Percentiles rank a stretch among this genome's conserved stretches.
Evolutionary conservation across 2,113 vertebrate genomes (phyloP).

Genomic region (Hystrix brachyura): DNA sequence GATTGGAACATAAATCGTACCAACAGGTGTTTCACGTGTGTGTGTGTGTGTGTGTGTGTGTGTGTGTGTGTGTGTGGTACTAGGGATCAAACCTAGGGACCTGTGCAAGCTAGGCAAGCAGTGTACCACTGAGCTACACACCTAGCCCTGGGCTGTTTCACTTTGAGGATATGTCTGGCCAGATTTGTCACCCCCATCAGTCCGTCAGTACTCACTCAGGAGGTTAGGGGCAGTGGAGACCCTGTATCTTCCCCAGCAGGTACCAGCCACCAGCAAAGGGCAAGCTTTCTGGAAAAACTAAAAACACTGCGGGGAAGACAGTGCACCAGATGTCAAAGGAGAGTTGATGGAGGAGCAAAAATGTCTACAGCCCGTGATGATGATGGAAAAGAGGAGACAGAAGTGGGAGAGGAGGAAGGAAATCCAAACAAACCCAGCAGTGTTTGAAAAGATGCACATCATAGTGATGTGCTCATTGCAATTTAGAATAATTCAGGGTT

Average conservation of each 20-base stretch:
- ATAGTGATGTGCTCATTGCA: fast-evolving
- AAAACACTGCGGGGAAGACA: not conserved
- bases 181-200: not conserved
- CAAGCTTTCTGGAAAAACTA: not conserved
- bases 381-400: not conserved
- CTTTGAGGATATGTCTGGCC: not conserved
- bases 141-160: not conserved
- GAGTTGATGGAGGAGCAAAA: not conserved
- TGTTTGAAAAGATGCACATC: not conserved
- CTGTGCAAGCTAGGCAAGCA: not conserved
- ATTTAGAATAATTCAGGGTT: not conserved
- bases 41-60: too few species aligned
- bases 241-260: not conserved
- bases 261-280: not conserved
- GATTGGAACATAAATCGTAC: not conserved
- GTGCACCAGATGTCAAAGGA: not conserved
- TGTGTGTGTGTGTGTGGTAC: too few species aligned
- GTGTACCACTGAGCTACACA: not conserved
- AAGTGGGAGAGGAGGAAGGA: not conserved
- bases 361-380: too few species aligned
- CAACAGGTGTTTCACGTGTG: not conserved
- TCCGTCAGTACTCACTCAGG: not conserved
- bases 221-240: not conserved
- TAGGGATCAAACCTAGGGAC: not conserved
- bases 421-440: not conserved